A percentile compares a stretch with the other conserved stretches of the same genome.
phyloP scores from a whole-genome alignment of 64 coral and sea anemone species.

The Montipora foliosa region DNA sequence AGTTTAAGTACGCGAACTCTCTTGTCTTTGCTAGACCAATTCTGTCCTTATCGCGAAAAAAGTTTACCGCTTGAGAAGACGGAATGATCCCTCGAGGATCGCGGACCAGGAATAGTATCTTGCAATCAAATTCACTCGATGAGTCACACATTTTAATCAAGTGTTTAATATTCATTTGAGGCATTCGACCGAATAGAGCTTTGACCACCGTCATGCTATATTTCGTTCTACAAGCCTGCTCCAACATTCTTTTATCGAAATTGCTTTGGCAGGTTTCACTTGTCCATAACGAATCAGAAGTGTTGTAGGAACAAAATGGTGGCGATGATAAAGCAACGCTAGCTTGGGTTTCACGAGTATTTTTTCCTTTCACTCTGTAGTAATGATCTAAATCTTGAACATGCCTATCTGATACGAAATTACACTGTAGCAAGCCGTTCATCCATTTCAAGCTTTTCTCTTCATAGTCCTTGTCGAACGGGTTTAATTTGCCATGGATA shows the following conservation, averaged over 20 bases:
- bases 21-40: background rate
- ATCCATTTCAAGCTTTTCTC: slow-evolving; percentile 38
- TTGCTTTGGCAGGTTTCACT: background rate
- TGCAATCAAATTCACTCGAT: slow-evolving; percentile 14
- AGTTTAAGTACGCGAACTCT: background rate
- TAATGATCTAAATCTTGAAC: background rate
- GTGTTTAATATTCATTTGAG: background rate
- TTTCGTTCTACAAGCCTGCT: background rate
- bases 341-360: background rate
- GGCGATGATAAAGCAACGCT: slow-evolving; percentile 24
- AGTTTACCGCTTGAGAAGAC: slow-evolving; percentile 2
- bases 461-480: slow-evolving; percentile 28
- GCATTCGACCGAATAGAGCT: slow-evolving; percentile 6
- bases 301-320: background rate
- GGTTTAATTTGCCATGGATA: background rate
- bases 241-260: background rate
- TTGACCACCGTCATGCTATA: slow-evolving; percentile 26
- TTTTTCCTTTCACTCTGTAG: background rate
- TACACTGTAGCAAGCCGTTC: background rate
- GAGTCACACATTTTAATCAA: slow-evolving; percentile 16
- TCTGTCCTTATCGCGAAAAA: slow-evolving; percentile 12
- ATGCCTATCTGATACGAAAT: background rate
- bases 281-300: background rate
- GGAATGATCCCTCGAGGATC: slow-evolving; percentile 27
- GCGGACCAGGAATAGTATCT: background rate